Evolutionary conservation across 2,888 invertebrate genomes (phyloP).

Genomic region (Cartodere bifasciata): DNA sequence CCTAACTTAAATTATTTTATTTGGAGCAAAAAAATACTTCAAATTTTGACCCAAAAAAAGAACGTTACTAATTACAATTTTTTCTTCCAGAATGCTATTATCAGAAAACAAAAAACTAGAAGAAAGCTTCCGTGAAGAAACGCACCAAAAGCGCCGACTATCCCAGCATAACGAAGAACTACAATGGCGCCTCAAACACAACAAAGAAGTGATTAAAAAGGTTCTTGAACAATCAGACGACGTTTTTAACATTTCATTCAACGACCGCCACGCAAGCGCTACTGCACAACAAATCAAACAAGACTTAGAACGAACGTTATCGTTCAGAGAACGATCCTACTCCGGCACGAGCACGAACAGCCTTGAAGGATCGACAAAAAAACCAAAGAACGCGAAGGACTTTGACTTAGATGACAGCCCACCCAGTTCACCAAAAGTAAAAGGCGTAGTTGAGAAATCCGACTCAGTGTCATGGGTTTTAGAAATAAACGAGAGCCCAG

Average conservation of each 20-base stretch:
- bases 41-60: too few relatives aligned
- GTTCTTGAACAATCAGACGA: slow-evolving; percentile 30
- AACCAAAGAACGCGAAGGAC: slow-evolving; percentile 24
- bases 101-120: slow-evolving; percentile 60
- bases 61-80: too few relatives aligned
- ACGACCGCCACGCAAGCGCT: slow-evolving; percentile 21
- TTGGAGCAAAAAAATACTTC: too few relatives aligned
- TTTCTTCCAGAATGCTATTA: slow-evolving; percentile 42
- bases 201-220: slow-evolving; percentile 53
- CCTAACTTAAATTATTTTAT: too few relatives aligned
- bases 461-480: slow-evolving; percentile 81
- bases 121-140: slow-evolving; percentile 62
- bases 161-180: slow-evolving; percentile 80
- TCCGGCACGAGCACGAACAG: slow-evolving; percentile 16
- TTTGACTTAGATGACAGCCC: slow-evolving; percentile 36
- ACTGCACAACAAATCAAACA: slow-evolving; percentile 19
- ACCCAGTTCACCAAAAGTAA: slow-evolving; percentile 61
- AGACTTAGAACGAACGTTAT: slow-evolving; percentile 19
- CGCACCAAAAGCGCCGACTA: slow-evolving; percentile 64
- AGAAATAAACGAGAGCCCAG: slow-evolving; percentile 62
- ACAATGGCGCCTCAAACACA: slow-evolving; percentile 74
- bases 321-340: slow-evolving; percentile 20
- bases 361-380: slow-evolving; percentile 18
- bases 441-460: slow-evolving; percentile 72
- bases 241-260: slow-evolving; percentile 24